A percentile compares a stretch with the other conserved stretches of the same genome.
phyloP scores from a whole-genome alignment of 2,113 vertebrate genomes.

The Narcine bancroftii region DNA sequence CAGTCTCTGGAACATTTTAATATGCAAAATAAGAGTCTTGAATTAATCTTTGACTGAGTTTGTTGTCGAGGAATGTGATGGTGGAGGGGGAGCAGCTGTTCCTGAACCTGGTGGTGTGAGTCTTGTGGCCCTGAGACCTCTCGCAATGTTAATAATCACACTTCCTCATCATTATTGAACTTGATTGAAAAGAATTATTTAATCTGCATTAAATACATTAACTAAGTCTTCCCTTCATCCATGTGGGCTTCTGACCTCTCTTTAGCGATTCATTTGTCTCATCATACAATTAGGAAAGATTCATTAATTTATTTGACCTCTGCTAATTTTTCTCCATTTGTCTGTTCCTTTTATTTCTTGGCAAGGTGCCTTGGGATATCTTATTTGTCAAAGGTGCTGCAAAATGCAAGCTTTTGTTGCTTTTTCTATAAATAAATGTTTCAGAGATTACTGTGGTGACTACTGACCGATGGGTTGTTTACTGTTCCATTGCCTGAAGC shows the following conservation, averaged over 20 bases:
- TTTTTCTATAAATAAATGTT: constrained; percentile 30
- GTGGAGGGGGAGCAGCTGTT: too few species aligned
- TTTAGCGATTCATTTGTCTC: background rate
- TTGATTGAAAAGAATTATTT: background rate
- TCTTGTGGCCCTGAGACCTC: too few species aligned
- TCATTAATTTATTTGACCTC: background rate
- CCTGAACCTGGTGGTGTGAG: too few species aligned
- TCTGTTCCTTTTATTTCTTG: background rate
- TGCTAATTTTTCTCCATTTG: background rate
- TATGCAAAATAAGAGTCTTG: too few species aligned
- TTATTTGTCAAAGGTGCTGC: background rate
- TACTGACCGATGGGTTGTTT: background rate
- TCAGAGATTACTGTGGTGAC: background rate
- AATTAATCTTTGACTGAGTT: too few species aligned
- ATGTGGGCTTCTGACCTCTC: background rate
- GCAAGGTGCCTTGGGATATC: background rate
- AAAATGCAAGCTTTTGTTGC: constrained; percentile 7
- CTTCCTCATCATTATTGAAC: background rate
- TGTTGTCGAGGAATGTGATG: too few species aligned
- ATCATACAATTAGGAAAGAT: background rate
- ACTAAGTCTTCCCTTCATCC: background rate
- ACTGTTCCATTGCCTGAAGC: background rate
- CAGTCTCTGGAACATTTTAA: too few species aligned
- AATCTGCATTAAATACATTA: background rate
- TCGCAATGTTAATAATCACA: background rate